These are phyloP conservation scores for Passer domesticus DNA, from an alignment of 2,113 vertebrate species.

Conservation along the genomic window DNA sequence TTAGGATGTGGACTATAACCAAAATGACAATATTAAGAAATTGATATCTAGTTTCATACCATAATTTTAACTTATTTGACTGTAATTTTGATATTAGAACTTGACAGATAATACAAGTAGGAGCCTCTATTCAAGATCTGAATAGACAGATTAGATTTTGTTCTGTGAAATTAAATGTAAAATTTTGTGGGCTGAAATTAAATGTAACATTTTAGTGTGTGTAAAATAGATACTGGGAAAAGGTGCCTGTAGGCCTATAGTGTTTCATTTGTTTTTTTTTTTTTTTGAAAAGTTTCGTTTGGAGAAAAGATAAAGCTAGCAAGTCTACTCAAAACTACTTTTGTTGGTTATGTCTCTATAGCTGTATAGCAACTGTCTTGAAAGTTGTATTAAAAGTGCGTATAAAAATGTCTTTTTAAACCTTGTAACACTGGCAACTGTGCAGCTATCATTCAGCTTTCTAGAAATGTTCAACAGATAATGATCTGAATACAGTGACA, in stretches of 20 bases:
- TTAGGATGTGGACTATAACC: background rate
- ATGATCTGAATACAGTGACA: background rate
- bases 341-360: background rate
- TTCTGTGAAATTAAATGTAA: background rate
- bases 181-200: background rate
- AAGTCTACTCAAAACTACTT: background rate
- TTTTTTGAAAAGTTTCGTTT: background rate
- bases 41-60: background rate
- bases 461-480: background rate
- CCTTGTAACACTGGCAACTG: background rate
- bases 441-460: background rate
- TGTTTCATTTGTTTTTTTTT: fast-evolving
- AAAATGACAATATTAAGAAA: background rate
- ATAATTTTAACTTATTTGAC: background rate
- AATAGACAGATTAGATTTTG: background rate
- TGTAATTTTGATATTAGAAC: background rate
- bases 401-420: background rate
- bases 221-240: background rate
- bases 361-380: background rate
- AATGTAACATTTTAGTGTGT: background rate
- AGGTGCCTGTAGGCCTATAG: background rate
- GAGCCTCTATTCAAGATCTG: background rate
- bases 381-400: background rate
- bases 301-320: background rate
- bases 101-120: background rate